Percentiles rank a stretch among this genome's conserved stretches.
Evolutionary conservation across 2,797 vertebrate species (phyloP).

Genomic region (Esox lucius): DNA sequence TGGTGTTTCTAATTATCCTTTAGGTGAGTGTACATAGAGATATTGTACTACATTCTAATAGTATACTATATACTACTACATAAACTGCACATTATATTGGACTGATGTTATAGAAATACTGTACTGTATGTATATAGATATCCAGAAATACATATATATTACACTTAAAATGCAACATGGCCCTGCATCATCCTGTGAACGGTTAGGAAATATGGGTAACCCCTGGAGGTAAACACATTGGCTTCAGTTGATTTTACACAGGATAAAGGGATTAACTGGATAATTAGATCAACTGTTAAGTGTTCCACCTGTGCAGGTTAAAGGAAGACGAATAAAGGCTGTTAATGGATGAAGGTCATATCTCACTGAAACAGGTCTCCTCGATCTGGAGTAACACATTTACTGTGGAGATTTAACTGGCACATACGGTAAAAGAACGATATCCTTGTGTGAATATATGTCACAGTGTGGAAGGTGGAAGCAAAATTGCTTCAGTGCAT

Average conservation of each 20-base stretch:
- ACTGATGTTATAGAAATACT: too few relatives aligned
- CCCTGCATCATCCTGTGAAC: slow-evolving; percentile 20
- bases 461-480: neutral
- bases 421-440: neutral
- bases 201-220: slow-evolving; percentile 57
- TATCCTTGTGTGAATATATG: neutral
- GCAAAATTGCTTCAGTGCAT: neutral
- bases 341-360: neutral
- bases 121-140: too few relatives aligned
- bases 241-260: slow-evolving; percentile 37
- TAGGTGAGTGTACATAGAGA: too few relatives aligned
- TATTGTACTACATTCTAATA: too few relatives aligned
- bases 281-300: slow-evolving; percentile 38
- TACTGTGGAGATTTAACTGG: neutral
- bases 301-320: neutral
- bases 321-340: neutral
- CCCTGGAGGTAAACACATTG: slow-evolving; percentile 58
- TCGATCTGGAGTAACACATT: neutral
- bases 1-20: too few relatives aligned
- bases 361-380: neutral
- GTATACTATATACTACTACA: too few relatives aligned
- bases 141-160: too few relatives aligned
- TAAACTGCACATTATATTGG: too few relatives aligned
- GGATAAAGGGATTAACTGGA: slow-evolving; percentile 33
- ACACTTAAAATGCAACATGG: slow-evolving; percentile 36